Base-by-base conservation (phyloP, 2,888 invertebrate species). In the Conops quadrifasciatus region DNA sequence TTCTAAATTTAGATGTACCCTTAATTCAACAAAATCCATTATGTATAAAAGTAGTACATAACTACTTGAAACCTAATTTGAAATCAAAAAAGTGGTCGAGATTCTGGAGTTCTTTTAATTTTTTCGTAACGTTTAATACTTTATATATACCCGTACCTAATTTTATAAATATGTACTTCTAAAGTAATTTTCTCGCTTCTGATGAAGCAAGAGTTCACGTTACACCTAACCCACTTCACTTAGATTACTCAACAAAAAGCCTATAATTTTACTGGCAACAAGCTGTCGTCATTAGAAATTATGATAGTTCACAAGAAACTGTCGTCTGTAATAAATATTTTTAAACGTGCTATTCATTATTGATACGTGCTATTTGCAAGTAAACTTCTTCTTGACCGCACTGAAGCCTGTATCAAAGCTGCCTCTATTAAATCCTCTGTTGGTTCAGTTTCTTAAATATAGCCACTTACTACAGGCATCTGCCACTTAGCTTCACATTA, bases 391-490 rank as follows among this genome's bases (percentile, higher is more conserved):
- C 19, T 1, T 73, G n/a, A 53, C 49, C 28, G 73, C 73, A 15
- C 47, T 75, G 13, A 9, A 43, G 11, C 66, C 71, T 5, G 30
- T 73, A 56, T 47, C 71, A 2, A 59, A 67, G 19, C 49, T 63
- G 5, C 66, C 66, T 2, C 43, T 64, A 56, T 43, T 75, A 19
- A 64, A 71, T 28, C 15, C 26, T 74, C 0, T 7, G 24, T 7
- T 72, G 75, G 53, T 45, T 78, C 0, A 1, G 26, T 16, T 70
- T 72, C 36, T 64, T 75, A 5, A 30, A 75, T 2, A 71, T 62
- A 7, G 4, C 59, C 0, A 60, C 73, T 60, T 56, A 76, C 9
- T 71, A 71, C 47, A 72, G 71, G 67, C 73, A 71, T 15, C n/a
- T 72, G 59, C 66, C 24, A 28, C 56, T 51, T n/a, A 70, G 66